Base-by-base conservation (phyloP, 2,888 invertebrate species). In the Aquatica leii region DNA sequence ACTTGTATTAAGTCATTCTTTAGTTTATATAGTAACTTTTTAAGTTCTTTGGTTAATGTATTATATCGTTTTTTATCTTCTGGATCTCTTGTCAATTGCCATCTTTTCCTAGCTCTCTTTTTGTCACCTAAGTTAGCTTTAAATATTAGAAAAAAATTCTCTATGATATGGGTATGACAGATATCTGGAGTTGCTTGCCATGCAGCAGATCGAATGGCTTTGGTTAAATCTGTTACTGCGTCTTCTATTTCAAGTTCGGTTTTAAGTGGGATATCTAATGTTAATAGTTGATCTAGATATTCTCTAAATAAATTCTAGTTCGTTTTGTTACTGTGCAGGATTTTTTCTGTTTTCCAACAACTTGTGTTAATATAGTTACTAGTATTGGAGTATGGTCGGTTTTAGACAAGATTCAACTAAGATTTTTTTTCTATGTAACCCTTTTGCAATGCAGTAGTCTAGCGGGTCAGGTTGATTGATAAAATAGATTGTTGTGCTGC, bases 181-280 rank as follows among this genome's bases (percentile, higher is more conserved):
- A n/a, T 31, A 6, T 55, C 31, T 41, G 55, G 43, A 17, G 31
- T 56, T 56, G 56, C 35, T 56, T 46, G 37, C 48, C 56, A 56
- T 18, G 34, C 56, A 11, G 46, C 55, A 8, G 43, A 21, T 34
- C 43, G 48, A 34, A 56, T 17, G 12, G 48, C 31, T 43, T 55
- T 46, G 31, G 43, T 43, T 31, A 55, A 11, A 11, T 20, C 46
- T 11, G 15, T 21, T 48, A 56, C 48, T 35, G 48, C 56, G 46
- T 41, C 41, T 54, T 54, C 43, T n/a, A 54, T 54, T 15, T 54
- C 31, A n/a, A 34, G n/a, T 35, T 48, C 15, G n/a, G 56, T 46
- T 35, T 24, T 43, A n/a, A 46, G 48, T 46, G 43, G 48, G 43
- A 46, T 46, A 15, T 12, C 31, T 11, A 54, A 35, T 1, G 43